These are phyloP conservation scores for Procavia capensis DNA, from an alignment of 2,113 vertebrate genomes.

Conservation along the genomic window DNA sequence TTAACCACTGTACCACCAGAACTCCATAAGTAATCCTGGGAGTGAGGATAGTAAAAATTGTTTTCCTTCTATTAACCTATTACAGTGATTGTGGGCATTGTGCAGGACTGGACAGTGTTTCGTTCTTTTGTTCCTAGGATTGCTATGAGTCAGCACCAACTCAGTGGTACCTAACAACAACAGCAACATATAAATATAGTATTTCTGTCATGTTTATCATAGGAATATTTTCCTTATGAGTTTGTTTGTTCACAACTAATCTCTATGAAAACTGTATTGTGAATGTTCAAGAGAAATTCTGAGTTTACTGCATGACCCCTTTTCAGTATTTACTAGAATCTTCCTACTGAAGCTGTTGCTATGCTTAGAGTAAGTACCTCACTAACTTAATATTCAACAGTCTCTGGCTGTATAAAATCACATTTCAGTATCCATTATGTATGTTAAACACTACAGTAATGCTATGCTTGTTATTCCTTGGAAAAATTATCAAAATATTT, in stretches of 20 bases:
- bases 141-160: no score
- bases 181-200: not conserved
- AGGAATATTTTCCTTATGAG: not conserved
- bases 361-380: not conserved
- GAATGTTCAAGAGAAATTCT: not conserved
- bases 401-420: not conserved
- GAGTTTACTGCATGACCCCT: not conserved
- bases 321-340: not conserved
- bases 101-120: no score
- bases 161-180: no score
- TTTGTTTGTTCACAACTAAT: not conserved
- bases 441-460: not conserved
- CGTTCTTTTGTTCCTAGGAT: no score
- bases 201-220: not conserved
- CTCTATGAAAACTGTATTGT: not conserved
- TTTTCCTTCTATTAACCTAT: not conserved
- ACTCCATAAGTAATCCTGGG: not conserved
- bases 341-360: not conserved
- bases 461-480: not conserved
- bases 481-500: slow-evolving; percentile 25
- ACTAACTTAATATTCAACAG: not conserved
- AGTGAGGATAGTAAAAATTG: not conserved
- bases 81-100: no score
- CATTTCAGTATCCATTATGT: not conserved
- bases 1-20: no score